phyloP scores from a whole-genome alignment of 2,797 vertebrate species.

The Parauchenoglanis punctatus region DNA sequence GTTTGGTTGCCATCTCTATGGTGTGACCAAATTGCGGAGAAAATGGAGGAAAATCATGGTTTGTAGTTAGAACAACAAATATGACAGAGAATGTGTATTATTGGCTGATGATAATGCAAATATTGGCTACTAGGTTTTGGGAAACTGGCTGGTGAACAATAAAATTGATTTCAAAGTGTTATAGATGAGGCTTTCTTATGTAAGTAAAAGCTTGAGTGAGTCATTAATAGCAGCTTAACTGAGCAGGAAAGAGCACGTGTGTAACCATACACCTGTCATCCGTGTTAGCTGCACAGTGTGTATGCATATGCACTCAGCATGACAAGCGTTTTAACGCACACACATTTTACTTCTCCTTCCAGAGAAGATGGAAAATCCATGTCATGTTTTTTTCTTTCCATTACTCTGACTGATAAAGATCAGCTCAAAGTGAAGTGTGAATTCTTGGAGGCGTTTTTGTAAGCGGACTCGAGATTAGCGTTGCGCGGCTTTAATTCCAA shows the following conservation, averaged over 20 bases:
- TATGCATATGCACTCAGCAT: not conserved
- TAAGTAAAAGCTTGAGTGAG: slow-evolving; percentile 58
- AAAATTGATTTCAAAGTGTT: not conserved
- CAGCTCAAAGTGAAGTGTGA: slow-evolving; percentile 51
- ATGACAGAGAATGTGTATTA: not conserved
- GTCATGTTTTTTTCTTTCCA: slow-evolving; percentile 48
- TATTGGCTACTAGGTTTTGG: too few species aligned
- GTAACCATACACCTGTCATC: slow-evolving; percentile 70
- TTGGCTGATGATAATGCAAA: too few species aligned
- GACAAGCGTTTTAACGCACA: slow-evolving; percentile 54
- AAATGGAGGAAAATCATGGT: not conserved
- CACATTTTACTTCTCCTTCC: slow-evolving; percentile 59
- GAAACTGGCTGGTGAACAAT: not conserved
- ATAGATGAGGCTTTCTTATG: not conserved
- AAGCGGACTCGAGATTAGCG: not conserved
- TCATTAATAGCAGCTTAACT: slow-evolving; percentile 77
- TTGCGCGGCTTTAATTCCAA: not conserved
- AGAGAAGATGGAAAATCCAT: slow-evolving; percentile 63
- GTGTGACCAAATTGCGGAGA: not conserved
- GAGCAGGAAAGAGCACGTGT: slow-evolving; percentile 72
- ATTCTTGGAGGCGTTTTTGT: slow-evolving; percentile 47
- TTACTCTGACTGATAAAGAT: slow-evolving; percentile 67
- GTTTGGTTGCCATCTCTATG: too few species aligned
- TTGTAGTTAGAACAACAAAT: not conserved
- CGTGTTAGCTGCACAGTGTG: not conserved